Evolutionary conservation across 2,797 vertebrate genomes (phyloP), one percentile per base, ranked within the genome.

Genomic region (Rhabdophis nuchalis): DNA sequence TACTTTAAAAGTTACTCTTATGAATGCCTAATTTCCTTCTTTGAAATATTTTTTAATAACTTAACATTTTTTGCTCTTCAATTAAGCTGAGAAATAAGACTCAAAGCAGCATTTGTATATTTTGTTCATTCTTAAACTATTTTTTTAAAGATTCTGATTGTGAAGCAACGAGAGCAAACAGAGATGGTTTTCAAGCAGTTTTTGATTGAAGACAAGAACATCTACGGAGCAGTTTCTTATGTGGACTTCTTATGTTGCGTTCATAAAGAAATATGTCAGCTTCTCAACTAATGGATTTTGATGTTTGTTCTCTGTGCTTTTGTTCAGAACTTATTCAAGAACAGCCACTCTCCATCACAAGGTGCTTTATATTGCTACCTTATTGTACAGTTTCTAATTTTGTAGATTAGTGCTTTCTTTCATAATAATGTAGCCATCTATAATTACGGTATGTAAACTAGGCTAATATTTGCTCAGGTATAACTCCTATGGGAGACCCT

Each of bases 171-270:
- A 89, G 99, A 99, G 93, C 98, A 98, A 96, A 95, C 98, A 0
- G 99, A 99, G 96, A 97, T 98, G 96, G 23, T 97, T 92, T 99
- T 99, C 98, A 98, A 98, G 18, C 99, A 99, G 97, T 97, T 98
- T 95, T 97, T 99, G 85, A 98, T 99, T 93, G 99, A 99, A 97
- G 99, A 99, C 92, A 99, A 99, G 96, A 97, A 97, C 86, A 96
- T 99, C 88, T 97, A 99, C 0, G 99, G 99, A 20, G 99, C 98
- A 13, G 97, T 98, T 0, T 99, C 99, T 0, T 99, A 99, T 0
- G 96, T 99, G 97, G 99, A 99, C 97, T 99, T 99, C 97, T 98
- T 99, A 60, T 98, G 98, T 96, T 98, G 98, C 29, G 97, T 99
- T 95, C 98, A 99, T 97, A 98, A 97, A 93, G 99, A 99, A 97